phyloP scores from a whole-genome alignment of 2,888 invertebrate species.

The Epirrita christyi region DNA sequence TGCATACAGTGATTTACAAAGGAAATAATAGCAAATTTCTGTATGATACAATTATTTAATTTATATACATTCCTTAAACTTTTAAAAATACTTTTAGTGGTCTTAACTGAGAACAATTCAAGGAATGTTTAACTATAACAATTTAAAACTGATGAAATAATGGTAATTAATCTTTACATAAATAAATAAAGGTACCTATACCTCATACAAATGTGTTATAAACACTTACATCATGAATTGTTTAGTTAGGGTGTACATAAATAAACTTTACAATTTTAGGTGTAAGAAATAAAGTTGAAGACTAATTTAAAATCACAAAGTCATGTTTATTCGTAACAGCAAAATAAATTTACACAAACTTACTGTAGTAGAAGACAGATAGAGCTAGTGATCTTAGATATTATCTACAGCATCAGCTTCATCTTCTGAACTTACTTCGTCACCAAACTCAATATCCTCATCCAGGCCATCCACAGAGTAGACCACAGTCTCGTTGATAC shows the following conservation, averaged over 20 bases:
- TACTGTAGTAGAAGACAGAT: conserved; percentile 71
- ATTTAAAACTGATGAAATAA: conserved; percentile 38
- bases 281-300: conserved; percentile 60
- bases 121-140: conserved; percentile 74
- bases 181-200: conserved; percentile 39
- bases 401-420: conserved; percentile 91
- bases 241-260: conserved; percentile 49
- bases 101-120: conserved; percentile 54
- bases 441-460: conserved; percentile 98
- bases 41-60: conserved; percentile 69
- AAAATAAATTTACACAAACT: conserved; percentile 81
- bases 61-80: conserved; percentile 77
- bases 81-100: conserved; percentile 47
- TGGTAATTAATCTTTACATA: conserved; percentile 40
- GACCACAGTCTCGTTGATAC: conserved; percentile 98
- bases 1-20: conserved; percentile 5
- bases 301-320: conserved; percentile 67
- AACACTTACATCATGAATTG: conserved; percentile 54
- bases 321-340: conserved; percentile 72
- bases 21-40: conserved; percentile 44
- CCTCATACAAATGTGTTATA: conserved; percentile 50
- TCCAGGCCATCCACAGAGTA: conserved; percentile 97
- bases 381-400: conserved; percentile 77
- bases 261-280: conserved; percentile 50
- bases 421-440: conserved; percentile 96